Percentiles rank a stretch among this genome's conserved stretches.
Conservation (phyloP, 1,140 invertebrate species). For the Drosophila teissieri region DNA sequence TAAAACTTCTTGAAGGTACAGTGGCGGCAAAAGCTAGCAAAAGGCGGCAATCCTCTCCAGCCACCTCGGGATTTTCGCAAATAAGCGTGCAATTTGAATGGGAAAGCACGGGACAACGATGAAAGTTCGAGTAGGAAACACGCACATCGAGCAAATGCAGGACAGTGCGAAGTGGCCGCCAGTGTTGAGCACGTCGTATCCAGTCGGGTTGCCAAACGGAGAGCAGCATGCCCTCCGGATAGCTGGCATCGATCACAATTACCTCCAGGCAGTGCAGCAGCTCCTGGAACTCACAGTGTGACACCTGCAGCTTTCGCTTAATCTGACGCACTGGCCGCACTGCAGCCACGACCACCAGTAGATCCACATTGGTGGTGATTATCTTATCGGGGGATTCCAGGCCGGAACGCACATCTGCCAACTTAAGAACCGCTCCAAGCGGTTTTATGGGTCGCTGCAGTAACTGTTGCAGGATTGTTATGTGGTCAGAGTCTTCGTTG, state of each 20-base stretch:
- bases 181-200: slow-evolving; percentile 73
- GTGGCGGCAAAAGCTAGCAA: slow-evolving; percentile 53
- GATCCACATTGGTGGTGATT: slow-evolving; percentile 62
- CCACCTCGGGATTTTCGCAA: slow-evolving; percentile 83
- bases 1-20: slow-evolving; percentile 22
- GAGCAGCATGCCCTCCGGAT: slow-evolving; percentile 76
- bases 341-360: slow-evolving; percentile 82
- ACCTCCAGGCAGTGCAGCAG: slow-evolving; percentile 83
- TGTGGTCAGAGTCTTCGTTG: slow-evolving; percentile 71
- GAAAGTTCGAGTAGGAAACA: slow-evolving; percentile 81
- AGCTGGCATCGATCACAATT: slow-evolving; percentile 85
- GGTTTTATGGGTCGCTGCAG: slow-evolving; percentile 85
- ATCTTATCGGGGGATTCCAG: slow-evolving; percentile 14
- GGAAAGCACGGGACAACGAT: slow-evolving; percentile 67
- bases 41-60: slow-evolving; percentile 26
- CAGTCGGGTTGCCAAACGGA: slow-evolving; percentile 85
- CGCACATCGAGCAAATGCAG: slow-evolving; percentile 85
- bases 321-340: slow-evolving; percentile 77
- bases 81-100: slow-evolving; percentile 80
- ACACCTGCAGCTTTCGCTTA: slow-evolving; percentile 52
- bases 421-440: slow-evolving; percentile 68
- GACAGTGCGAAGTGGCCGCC: slow-evolving; percentile 84
- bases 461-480: slow-evolving; percentile 62
- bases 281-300: slow-evolving; percentile 40
- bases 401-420: slow-evolving; percentile 82